Evolutionary conservation across 1,140 invertebrate species (phyloP), one percentile per base, ranked within the genome.

Genomic region (Drosophila albomicans): DNA sequence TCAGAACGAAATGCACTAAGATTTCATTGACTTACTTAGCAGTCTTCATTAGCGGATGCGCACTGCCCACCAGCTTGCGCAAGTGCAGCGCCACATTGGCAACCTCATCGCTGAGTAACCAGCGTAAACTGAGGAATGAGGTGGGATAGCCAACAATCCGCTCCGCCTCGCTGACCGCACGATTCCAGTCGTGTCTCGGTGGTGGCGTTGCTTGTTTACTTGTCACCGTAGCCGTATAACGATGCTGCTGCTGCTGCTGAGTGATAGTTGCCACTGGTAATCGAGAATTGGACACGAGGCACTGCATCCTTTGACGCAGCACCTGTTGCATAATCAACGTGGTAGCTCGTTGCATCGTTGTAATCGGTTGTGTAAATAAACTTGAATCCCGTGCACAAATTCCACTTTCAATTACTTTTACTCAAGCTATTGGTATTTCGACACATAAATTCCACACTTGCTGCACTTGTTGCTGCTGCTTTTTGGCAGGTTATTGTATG

Each of bases 111-210:
- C 97, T 98, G 4, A 99, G 93, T 3, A 99, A 92, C 95, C 97
- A 98, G 63, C 97, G 93, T 28, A 99, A 92, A 92, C 97, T 98
- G 62, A 98, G 94, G 92, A 98, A 98, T 3, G 97, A 98, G 0
- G 98, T 98, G n/a, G 98, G 97, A 94, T 98, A 98, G 1, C 98
- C 98, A 38, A 99, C 98, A 68, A 99, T 96, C 94, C 98, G 98
- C 93, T 99, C 98, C 45, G 98, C 98, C 90, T 98, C 97, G 48
- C 96, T 96, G 10, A 99, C 96, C 1, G 97, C 97, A 82, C 96
- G 94, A 91, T 98, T 98, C 97, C 97, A 98, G 91, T 97, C 96
- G 28, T 96, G 95, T 72, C 95, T 95, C 62, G 94, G 91, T 61
- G 94, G 91, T 10, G 92, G 78, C 54, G 79, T 84, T 35, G 75